Evolutionary conservation across 2,888 invertebrate genomes (phyloP).

Genomic region (Cerastis rubricosa): DNA sequence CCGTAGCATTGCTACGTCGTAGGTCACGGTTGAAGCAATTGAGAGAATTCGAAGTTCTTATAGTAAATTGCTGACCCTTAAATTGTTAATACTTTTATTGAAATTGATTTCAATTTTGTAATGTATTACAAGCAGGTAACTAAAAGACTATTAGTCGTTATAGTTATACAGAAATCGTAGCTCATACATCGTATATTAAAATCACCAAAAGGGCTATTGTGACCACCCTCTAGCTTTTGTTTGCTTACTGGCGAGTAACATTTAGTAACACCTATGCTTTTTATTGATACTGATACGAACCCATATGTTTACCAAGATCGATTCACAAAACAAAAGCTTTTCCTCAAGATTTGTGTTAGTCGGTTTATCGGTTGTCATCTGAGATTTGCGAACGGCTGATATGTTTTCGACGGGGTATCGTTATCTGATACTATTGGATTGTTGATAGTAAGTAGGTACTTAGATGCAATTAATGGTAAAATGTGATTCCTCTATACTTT

Average conservation of each 20-base stretch:
- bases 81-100: not conserved
- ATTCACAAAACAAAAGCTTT: not conserved
- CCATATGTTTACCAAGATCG: not conserved
- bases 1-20: not conserved
- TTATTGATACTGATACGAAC: not conserved
- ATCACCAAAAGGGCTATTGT: too few species aligned
- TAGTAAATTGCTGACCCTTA: not conserved
- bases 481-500: not conserved
- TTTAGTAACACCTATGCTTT: not conserved
- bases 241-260: not conserved
- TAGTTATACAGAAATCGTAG: too few species aligned
- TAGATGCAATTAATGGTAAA: not conserved
- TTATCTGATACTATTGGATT: conserved; percentile 14
- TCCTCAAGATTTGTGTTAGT: not conserved
- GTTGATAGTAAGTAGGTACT: not conserved
- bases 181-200: too few species aligned
- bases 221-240: too few species aligned
- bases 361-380: not conserved
- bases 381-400: conserved; percentile 1
- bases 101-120: not conserved
- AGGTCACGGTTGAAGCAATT: not conserved
- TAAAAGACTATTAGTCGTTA: not conserved
- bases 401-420: conserved; percentile 8
- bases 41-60: not conserved
- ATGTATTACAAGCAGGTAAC: not conserved